These are phyloP conservation scores for Anguilla anguilla DNA, from an alignment of 2,797 vertebrate species.

Conservation along the genomic window DNA sequence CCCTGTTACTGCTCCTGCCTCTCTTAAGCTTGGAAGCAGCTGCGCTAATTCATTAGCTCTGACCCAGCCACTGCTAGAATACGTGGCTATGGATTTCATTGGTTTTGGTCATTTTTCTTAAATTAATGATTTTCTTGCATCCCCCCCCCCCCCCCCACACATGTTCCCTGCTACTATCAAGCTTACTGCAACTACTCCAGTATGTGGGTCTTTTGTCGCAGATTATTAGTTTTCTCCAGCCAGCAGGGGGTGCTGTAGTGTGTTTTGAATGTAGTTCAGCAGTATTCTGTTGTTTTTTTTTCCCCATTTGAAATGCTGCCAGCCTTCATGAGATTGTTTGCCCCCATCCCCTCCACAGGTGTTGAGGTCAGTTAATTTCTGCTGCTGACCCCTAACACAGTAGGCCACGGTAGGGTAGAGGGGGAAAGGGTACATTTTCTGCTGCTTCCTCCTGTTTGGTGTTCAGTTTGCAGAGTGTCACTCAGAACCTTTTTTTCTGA, in stretches of 20 bases:
- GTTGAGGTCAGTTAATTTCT: background rate
- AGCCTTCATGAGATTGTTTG: constrained; percentile 45
- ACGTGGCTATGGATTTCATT: constrained; percentile 28
- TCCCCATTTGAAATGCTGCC: constrained; percentile 42
- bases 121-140: background rate
- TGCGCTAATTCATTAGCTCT: constrained; percentile 18
- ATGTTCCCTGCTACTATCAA: background rate
- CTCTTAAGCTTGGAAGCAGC: background rate
- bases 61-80: constrained; percentile 37
- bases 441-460: constrained; percentile 19
- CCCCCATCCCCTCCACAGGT: constrained; percentile 30
- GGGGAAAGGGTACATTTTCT: background rate
- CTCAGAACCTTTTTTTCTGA: constrained; percentile 45
- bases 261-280: constrained; percentile 51
- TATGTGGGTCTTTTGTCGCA: constrained; percentile 27
- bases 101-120: constrained; percentile 2
- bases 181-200: background rate
- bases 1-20: background rate
- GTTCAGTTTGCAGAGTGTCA: constrained; percentile 39
- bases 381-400: background rate
- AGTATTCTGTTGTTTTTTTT: constrained; percentile 27
- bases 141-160: background rate
- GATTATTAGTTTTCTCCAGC: constrained; percentile 29
- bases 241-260: constrained; percentile 33
- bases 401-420: background rate